Conservation (phyloP, 2,888 invertebrate species). For the Amiota mariae region DNA sequence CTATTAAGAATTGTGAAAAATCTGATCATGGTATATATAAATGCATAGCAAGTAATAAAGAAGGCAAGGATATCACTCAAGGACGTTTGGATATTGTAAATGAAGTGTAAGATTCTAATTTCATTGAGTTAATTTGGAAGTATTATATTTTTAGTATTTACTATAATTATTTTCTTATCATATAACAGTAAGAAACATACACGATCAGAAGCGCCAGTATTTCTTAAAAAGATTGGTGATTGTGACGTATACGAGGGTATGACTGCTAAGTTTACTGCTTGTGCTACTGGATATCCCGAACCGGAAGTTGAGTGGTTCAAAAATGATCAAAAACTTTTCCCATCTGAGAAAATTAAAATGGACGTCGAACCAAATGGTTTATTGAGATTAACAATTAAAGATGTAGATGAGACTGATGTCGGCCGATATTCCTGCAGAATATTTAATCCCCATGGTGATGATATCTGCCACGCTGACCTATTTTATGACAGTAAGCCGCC, state of each 20-base stretch:
- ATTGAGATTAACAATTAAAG: conserved; percentile 85
- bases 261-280: conserved; percentile 95
- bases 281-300: conserved; percentile 89
- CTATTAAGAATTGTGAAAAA: conserved; percentile 80
- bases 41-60: conserved; percentile 85
- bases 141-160: no score
- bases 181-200: conserved; percentile 79
- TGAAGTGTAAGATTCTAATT: conserved; percentile 80
- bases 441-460: conserved; percentile 89
- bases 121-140: background rate
- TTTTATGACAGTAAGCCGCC: conserved; percentile 81
- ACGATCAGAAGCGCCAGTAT: conserved; percentile 87
- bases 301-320: conserved; percentile 92
- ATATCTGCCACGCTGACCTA: conserved; percentile 84
- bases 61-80: conserved; percentile 84
- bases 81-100: conserved; percentile 85
- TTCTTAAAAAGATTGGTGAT: conserved; percentile 92
- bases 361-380: conserved; percentile 84
- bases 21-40: conserved; percentile 84
- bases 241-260: conserved; percentile 89
- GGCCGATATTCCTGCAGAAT: conserved; percentile 89
- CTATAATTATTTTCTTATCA: conserved; percentile 22
- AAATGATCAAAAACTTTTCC: conserved; percentile 85
- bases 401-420: conserved; percentile 85
- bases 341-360: conserved; percentile 86